A percentile compares a stretch with the other conserved stretches of the same genome.
Conservation (phyloP, 2,113 vertebrate species). For the Stegastes partitus region DNA sequence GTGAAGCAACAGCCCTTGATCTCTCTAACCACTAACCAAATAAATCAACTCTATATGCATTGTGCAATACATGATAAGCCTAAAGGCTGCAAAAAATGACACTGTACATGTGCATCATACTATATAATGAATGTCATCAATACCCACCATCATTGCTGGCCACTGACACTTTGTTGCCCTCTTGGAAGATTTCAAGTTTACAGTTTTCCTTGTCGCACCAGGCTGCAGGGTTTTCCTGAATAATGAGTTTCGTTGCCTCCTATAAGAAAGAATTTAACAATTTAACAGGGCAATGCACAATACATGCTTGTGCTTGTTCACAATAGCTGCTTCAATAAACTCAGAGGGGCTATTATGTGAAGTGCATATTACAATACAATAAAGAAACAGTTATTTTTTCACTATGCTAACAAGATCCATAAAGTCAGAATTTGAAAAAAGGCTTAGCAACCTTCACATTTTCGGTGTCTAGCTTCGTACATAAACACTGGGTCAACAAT, state of each 20-base stretch:
- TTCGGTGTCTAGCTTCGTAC: background rate
- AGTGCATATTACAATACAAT: background rate
- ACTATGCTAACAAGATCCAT: background rate
- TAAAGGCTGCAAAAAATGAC: background rate
- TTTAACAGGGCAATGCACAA: background rate
- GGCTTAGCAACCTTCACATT: background rate
- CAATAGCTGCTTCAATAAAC: no score
- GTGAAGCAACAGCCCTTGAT: constrained; percentile 76
- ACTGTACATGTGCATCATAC: background rate
- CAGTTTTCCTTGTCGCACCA: constrained; percentile 55
- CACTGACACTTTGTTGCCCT: background rate
- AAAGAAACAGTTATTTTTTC: no score
- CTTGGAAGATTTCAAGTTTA: constrained; percentile 62
- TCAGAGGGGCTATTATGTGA: background rate
- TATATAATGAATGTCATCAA: background rate
- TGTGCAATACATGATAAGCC: no score
- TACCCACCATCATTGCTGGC: constrained; percentile 54
- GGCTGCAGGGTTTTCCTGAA: background rate
- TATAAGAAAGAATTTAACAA: constrained; percentile 30
- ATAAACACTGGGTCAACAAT: background rate
- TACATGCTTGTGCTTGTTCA: background rate
- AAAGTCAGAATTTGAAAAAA: background rate
- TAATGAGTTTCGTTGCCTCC: constrained; percentile 32
- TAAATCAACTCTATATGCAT: no score
- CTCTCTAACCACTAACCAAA: constrained; percentile 60